Percentiles rank a stretch among this genome's conserved stretches.
Evolutionary conservation across 2,888 invertebrate species (phyloP).

Genomic region (Yponomeuta plumbellus): DNA sequence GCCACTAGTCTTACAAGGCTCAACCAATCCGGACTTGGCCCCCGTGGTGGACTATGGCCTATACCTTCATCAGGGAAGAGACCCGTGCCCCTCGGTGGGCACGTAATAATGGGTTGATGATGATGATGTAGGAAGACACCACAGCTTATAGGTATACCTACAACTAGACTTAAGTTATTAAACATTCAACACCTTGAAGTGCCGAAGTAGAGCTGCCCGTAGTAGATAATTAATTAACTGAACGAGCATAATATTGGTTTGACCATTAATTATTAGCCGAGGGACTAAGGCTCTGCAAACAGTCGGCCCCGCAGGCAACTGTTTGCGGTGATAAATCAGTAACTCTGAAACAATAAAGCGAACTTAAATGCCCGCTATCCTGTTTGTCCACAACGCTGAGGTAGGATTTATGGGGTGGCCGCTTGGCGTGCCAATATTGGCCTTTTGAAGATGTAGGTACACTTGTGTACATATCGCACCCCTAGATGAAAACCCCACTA

Average conservation of each 20-base stretch:
- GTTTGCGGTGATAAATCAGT: constrained; percentile 54
- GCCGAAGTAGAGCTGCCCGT: background rate
- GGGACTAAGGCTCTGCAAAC: background rate
- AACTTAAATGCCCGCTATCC: constrained; percentile 25
- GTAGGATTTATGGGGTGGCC: constrained; percentile 8
- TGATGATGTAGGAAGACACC: too few relatives aligned
- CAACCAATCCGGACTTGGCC: too few relatives aligned
- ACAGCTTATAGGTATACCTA: too few relatives aligned
- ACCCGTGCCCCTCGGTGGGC: too few relatives aligned
- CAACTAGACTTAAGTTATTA: too few relatives aligned
- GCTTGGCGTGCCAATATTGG: background rate
- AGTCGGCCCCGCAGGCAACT: background rate
- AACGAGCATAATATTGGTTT: background rate
- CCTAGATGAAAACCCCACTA: too few relatives aligned
- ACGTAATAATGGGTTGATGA: too few relatives aligned
- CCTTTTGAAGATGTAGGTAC: background rate
- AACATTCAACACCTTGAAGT: background rate
- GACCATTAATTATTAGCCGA: constrained; percentile 10
- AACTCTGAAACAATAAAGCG: constrained; percentile 45
- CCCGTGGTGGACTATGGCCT: too few relatives aligned
- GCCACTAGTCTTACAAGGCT: too few relatives aligned
- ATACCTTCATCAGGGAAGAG: too few relatives aligned
- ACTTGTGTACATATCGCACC: too few relatives aligned
- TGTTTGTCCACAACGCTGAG: background rate
- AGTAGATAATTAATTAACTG: background rate